phyloP scores from a whole-genome alignment of 2,888 invertebrate genomes.

The Anthophora plumipes region DNA sequence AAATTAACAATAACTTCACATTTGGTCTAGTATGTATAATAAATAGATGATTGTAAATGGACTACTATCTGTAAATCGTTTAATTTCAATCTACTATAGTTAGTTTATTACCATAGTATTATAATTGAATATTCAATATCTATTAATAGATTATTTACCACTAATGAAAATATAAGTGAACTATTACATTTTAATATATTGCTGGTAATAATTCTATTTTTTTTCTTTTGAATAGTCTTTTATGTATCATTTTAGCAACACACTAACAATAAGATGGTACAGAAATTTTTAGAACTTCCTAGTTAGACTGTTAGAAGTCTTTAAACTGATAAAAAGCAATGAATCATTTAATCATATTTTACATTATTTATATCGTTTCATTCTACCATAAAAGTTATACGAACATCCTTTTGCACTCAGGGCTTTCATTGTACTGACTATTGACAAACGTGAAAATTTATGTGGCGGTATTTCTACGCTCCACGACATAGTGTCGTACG shows the following conservation, averaged over 20 bases:
- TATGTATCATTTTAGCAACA: no score
- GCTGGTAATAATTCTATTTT: no score
- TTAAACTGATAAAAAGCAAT: neutral
- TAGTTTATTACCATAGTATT: neutral
- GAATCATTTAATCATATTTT: neutral
- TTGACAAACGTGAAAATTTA: neutral
- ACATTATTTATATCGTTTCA: neutral
- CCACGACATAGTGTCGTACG: no score
- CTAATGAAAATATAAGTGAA: neutral
- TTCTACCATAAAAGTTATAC: neutral
- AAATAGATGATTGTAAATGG: neutral
- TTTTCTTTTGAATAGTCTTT: neutral
- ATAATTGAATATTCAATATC: slow-evolving; percentile 2
- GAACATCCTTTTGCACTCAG: neutral
- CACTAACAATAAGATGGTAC: no score
- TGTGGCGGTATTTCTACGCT: no score
- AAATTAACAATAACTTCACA: neutral
- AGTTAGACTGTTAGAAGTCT: neutral
- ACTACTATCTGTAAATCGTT: neutral
- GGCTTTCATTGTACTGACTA: neutral
- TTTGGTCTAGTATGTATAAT: neutral
- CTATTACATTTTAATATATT: neutral
- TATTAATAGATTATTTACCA: neutral
- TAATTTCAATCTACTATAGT: neutral
- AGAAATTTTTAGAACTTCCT: no score